These are phyloP conservation scores for Jaculus jaculus DNA, from an alignment of 2,113 vertebrate species.

Conservation along the genomic window DNA sequence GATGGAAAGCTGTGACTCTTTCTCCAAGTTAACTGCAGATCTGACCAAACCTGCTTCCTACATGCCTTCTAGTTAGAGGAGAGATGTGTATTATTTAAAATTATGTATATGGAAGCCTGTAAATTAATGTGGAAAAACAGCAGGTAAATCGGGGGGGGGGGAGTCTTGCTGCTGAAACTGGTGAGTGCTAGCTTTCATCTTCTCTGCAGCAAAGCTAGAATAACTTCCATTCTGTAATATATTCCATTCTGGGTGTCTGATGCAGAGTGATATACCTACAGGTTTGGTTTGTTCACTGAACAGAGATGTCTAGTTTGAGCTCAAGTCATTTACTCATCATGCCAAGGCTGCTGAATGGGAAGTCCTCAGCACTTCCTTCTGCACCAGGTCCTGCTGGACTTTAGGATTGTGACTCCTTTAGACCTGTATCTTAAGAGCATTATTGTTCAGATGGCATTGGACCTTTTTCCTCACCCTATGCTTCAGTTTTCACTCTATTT, in stretches of 20 bases:
- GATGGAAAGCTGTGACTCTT: background rate
- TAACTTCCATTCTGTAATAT: background rate
- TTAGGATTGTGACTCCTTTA: background rate
- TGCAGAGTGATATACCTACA: background rate
- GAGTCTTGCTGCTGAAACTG: background rate
- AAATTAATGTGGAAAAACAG: constrained; percentile 24
- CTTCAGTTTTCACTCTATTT: background rate
- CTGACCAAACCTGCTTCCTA: background rate
- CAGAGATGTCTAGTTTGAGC: background rate
- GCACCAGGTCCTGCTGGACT: background rate
- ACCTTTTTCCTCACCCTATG: background rate
- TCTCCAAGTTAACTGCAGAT: background rate
- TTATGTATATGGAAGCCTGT: background rate
- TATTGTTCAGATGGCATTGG: background rate
- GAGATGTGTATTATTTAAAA: constrained; percentile 45
- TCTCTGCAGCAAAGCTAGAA: background rate
- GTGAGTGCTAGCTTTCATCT: background rate
- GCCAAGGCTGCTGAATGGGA: background rate
- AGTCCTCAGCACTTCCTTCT: background rate
- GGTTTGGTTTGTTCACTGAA: background rate
- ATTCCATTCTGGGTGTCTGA: background rate
- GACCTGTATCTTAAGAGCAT: background rate
- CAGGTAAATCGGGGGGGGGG: background rate
- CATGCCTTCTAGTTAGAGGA: background rate
- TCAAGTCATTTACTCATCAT: background rate